Conservation (phyloP, 1,140 invertebrate genomes). For the Papilio glaucus region DNA sequence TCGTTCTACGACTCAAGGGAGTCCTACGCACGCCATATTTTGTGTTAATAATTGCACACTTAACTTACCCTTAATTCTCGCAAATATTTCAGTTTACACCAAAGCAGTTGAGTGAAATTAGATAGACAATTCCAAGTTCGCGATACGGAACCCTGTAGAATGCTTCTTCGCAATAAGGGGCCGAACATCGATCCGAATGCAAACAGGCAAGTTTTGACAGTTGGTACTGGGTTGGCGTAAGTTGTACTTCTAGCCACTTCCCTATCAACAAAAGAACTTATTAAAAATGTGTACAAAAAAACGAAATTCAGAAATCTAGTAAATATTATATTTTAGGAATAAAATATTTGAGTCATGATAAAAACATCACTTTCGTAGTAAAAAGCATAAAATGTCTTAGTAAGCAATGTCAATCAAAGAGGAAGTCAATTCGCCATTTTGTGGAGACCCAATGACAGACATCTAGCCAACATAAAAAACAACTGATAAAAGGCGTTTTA, state of each 20-base stretch:
- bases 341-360: conserved; percentile 2
- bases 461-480: conserved; percentile 26
- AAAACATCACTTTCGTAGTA: not conserved
- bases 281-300: conserved; percentile 28
- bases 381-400: not conserved
- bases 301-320: conserved; percentile 18
- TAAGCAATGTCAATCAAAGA: conserved; percentile 8
- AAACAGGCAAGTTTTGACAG: conserved; percentile 66
- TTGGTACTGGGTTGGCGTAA: conserved; percentile 69
- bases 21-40: conserved; percentile 60
- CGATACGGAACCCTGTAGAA: conserved; percentile 85
- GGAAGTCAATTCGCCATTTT: conserved; percentile 35
- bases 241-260: conserved; percentile 47
- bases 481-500: conserved; percentile 3
- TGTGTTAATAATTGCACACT: conserved; percentile 50
- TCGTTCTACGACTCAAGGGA: conserved; percentile 72
- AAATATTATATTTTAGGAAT: conserved; percentile 13
- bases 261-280: conserved; percentile 48
- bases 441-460: not conserved
- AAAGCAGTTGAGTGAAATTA: conserved; percentile 83
- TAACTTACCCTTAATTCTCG: conserved; percentile 83
- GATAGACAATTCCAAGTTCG: conserved; percentile 86
- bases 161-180: conserved; percentile 84
- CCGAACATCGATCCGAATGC: conserved; percentile 86
- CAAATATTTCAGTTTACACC: conserved; percentile 84